phyloP scores from a whole-genome alignment of 2,113 vertebrate genomes.

The Limnothrissa miodon region DNA sequence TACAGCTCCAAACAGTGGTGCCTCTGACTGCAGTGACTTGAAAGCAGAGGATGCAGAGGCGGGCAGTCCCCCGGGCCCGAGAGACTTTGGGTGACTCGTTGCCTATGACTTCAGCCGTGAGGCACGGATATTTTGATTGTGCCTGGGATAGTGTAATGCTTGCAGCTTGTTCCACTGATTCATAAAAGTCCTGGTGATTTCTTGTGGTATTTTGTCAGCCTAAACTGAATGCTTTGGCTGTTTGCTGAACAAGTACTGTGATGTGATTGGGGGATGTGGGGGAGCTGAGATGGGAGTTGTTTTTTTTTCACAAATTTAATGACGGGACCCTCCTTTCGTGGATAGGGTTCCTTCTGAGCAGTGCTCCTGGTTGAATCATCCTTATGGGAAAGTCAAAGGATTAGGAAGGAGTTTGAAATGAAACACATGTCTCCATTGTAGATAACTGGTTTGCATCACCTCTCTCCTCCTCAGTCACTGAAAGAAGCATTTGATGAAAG shows the following conservation, averaged over 20 bases:
- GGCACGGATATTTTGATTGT: slow-evolving; percentile 61
- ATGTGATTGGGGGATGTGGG: neutral
- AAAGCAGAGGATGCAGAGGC: slow-evolving; percentile 8
- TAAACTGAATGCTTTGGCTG: slow-evolving; percentile 44
- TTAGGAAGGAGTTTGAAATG: slow-evolving; percentile 45
- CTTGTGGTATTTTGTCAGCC: slow-evolving; percentile 58
- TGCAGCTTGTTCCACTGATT: slow-evolving; percentile 72
- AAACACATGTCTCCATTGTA: slow-evolving; percentile 27
- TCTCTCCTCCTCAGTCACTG: slow-evolving; percentile 20
- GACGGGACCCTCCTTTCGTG: slow-evolving; percentile 34
- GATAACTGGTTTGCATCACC: slow-evolving; percentile 50
- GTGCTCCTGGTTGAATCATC: slow-evolving; percentile 55
- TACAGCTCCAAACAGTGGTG: neutral
- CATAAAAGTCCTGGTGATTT: slow-evolving; percentile 67
- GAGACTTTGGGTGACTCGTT: slow-evolving; percentile 40
- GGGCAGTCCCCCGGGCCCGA: neutral
- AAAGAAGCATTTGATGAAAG: slow-evolving; percentile 16
- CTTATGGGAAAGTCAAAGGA: slow-evolving; percentile 42
- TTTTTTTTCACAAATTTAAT: neutral
- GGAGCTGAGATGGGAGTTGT: neutral
- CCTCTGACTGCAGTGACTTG: neutral
- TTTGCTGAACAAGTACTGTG: slow-evolving; percentile 22
- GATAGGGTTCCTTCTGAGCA: slow-evolving; percentile 48
- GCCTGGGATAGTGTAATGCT: slow-evolving; percentile 63
- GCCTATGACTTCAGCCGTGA: slow-evolving; percentile 63